A percentile compares a stretch with the other conserved stretches of the same genome.
phyloP scores from a whole-genome alignment of 2,888 invertebrate genomes.

The Phragmatobia fuliginosa region DNA sequence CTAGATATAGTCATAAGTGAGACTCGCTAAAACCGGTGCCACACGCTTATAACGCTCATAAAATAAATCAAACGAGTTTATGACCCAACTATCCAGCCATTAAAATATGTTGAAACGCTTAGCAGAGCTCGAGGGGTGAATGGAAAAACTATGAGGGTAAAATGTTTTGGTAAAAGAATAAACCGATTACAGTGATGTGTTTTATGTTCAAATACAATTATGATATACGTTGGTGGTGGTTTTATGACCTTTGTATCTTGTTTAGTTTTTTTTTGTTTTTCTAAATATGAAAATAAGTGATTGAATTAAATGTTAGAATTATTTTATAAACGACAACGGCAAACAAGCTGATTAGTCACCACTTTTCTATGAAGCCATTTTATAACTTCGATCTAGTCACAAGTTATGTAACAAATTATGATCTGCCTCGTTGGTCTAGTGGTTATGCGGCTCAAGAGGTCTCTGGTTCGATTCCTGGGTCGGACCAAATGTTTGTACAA shows the following conservation, averaged over 20 bases:
- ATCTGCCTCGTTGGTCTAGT: too few relatives aligned
- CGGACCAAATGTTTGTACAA: too few relatives aligned
- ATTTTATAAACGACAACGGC: too few relatives aligned
- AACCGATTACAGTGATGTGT: conserved; percentile 20
- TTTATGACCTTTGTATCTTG: background rate
- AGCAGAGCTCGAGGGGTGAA: conserved; percentile 61
- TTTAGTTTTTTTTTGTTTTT: background rate
- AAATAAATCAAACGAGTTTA: conserved; percentile 85
- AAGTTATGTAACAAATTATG: too few relatives aligned
- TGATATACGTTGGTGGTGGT: background rate
- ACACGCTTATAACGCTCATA: conserved; percentile 66
- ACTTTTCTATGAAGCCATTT: too few relatives aligned
- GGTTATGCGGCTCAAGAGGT: too few relatives aligned
- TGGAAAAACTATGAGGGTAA: conserved; percentile 49
- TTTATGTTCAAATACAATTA: conserved; percentile 19
- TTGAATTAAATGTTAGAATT: too few relatives aligned
- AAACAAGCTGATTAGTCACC: too few relatives aligned
- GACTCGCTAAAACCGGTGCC: conserved; percentile 56
- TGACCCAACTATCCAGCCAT: conserved; percentile 78
- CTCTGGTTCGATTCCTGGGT: too few relatives aligned
- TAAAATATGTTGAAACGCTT: conserved; percentile 83
- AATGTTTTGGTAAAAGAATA: conserved; percentile 29
- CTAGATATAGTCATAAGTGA: conserved; percentile 10
- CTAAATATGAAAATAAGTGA: background rate
- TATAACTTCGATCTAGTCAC: too few relatives aligned